Conservation (phyloP, 2,113 vertebrate species). For the Catharus minimus region DNA sequence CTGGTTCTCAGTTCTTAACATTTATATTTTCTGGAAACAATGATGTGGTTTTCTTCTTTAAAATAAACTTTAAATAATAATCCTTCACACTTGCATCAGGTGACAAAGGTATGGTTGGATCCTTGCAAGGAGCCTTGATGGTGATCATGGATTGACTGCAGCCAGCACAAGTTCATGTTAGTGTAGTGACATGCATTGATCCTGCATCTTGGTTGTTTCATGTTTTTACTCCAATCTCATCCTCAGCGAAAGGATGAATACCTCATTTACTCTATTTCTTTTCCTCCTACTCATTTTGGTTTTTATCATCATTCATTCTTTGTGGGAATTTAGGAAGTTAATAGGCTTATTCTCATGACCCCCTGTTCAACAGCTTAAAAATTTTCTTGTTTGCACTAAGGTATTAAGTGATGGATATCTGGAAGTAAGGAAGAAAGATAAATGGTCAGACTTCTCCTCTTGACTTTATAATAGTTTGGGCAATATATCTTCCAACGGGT, state of each 20-base stretch:
- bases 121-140: background rate
- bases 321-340: background rate
- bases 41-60: background rate
- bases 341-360: constrained; percentile 5
- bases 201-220: background rate
- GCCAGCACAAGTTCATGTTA: background rate
- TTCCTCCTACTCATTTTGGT: background rate
- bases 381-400: constrained; percentile 14
- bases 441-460: constrained; percentile 8
- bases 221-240: background rate
- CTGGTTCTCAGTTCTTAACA: background rate
- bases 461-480: background rate
- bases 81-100: background rate
- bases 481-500: background rate
- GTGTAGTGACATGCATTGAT: background rate
- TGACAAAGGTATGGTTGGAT: background rate
- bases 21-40: background rate
- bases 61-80: background rate
- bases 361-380: background rate
- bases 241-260: background rate
- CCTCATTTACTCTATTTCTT: background rate
- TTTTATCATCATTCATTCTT: background rate
- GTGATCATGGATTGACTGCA: background rate
- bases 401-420: background rate
- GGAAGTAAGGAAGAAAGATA: constrained; percentile 7